Evolutionary conservation across 2,113 vertebrate genomes (phyloP), one percentile per base, ranked within the genome.

Genomic region (Elgaria multicarinata): DNA sequence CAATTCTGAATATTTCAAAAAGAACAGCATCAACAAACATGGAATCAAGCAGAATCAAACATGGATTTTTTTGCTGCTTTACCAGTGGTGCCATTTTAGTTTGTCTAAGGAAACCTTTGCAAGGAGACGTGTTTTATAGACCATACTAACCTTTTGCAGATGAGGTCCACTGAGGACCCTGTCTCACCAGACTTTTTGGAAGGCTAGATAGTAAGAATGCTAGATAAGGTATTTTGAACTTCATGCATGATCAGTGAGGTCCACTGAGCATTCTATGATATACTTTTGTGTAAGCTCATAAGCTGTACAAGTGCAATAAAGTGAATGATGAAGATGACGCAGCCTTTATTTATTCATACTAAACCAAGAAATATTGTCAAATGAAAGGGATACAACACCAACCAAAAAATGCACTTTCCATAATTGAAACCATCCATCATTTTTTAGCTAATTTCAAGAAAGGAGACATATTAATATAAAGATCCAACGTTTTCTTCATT

Each of bases 351-450:
- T 44, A 55, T 79, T 69, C 78, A 80, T 67, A 14, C 13, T 50
- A n/a, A n/a, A n/a, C n/a, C n/a, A n/a, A n/a, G n/a, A n/a, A n/a
- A n/a, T n/a, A n/a, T n/a, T 83, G 67, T 82, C 36, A 72, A 4
- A n/a, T 4, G 20, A 75, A 75, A 83, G 20, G 64, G 31, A 71
- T 80, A 36, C 22, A 4, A 69, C 24, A n/a, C 44, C 44, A 80
- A 42, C 14, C 28, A 33, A 82, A 62, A 4, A 6, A 24, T 6
- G 10, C 53, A 81, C 53, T 83, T 89, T 64, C 36, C 79, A 82
- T 89, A 74, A 89, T 64, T 83, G 79, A 83, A 89, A 62, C 39
- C 28, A 89, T 83, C 69, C 53, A 75, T 89, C 20, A n/a, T 46
- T 83, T 31, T 28, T 7, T 62, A 88, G 28, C 18, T 74, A 44